Conservation (phyloP, 1,140 invertebrate species). For the Augochlora pura region DNA sequence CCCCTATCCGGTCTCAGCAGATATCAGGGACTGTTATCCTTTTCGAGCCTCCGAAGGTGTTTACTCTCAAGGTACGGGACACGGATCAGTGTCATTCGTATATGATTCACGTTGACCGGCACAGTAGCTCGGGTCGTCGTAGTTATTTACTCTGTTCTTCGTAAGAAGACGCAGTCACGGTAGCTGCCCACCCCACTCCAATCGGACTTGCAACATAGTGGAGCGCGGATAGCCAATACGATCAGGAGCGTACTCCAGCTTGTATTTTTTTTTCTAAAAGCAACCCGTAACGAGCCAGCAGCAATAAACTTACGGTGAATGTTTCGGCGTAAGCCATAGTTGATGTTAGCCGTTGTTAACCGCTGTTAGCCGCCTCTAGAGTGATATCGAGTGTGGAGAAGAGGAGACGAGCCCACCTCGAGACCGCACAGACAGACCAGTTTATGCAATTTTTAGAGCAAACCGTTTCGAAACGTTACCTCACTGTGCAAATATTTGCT, state of each 20-base stretch:
- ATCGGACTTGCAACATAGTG: too few relatives aligned
- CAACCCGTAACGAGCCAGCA: constrained; percentile 8
- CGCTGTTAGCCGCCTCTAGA: not conserved
- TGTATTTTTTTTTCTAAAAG: too few relatives aligned
- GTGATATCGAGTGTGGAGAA: too few relatives aligned
- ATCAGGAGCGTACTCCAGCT: too few relatives aligned
- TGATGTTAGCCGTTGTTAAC: not conserved
- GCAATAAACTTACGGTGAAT: constrained; percentile 31
- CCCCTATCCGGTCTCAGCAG: not conserved
- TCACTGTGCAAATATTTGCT: constrained; percentile 44
- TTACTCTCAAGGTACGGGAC: not conserved
- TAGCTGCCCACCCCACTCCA: too few relatives aligned
- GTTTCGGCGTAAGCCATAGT: constrained; percentile 23
- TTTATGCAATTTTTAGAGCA: constrained; percentile 48
- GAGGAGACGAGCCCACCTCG: not conserved
- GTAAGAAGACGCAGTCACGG: too few relatives aligned
- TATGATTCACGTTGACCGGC: constrained; percentile 32
- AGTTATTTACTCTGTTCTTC: too few relatives aligned
- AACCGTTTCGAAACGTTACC: constrained; percentile 39
- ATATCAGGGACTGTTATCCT: not conserved
- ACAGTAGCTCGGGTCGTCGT: constrained; percentile 1
- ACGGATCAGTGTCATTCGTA: constrained; percentile 20
- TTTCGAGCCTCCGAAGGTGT: not conserved
- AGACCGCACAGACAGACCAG: not conserved
- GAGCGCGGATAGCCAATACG: too few relatives aligned